Evolutionary conservation across 1,140 invertebrate genomes (phyloP), one percentile per base, ranked within the genome.

Genomic region (Heliconius hermathena): DNA sequence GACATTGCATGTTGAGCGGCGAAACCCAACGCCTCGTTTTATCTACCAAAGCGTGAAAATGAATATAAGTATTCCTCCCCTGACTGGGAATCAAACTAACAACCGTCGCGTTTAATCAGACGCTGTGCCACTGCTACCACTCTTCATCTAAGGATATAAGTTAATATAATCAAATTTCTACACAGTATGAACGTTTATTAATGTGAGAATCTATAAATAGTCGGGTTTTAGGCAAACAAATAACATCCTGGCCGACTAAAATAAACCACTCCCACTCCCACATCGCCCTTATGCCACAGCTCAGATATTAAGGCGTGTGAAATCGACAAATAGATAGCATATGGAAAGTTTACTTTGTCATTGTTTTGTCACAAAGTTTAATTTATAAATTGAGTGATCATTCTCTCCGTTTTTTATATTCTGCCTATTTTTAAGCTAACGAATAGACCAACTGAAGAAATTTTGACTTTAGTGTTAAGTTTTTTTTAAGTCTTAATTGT

Each of bases 211-310:
- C 71, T 41, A 72, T 38, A 38, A 72, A 72, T 41, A 72, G 60
- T 29, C 26, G 71, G 13, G 36, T 72, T 72, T 41, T 38, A 72
- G 36, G 29, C 71, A 72, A 72, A 72, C 71, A 72, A 38, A 72
- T 72, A 72, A 72, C 71, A 72, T 72, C 71, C 71, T 72, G 71
- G 71, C 71, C 3, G 71, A 72, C 71, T n/a, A 72, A 72, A 72
- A 72, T 72, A 72, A 72, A 38, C 71, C 9, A 72, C 71, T 72
- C 36, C 71, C 22, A 72, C 71, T 72, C 20, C 71, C 22, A 72
- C 71, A 29, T 29, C 11, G 71, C 71, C 71, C 71, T 72, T 72
- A 72, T 72, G 33, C 71, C 18, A 71, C 22, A 20, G n/a, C 20
- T 38, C 33, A 72, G 29, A 41, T 29, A 16, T 72, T 33, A 38